Base-by-base conservation (phyloP, 92 coral and sea anemone genomes). In the Actinostola sp. region DNA sequence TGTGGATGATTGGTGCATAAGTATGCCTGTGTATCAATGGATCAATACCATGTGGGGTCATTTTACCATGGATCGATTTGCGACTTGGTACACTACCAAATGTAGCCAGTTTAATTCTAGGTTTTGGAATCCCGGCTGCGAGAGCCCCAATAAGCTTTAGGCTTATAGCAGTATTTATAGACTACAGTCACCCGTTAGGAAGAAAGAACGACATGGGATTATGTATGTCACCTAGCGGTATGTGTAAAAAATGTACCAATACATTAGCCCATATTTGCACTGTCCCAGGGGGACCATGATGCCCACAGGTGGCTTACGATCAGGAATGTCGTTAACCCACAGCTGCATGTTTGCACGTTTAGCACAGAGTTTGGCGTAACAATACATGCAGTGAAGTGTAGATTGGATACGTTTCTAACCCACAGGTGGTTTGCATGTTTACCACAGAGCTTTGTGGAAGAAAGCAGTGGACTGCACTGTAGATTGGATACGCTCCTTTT, bases 91-190 rank as follows among this genome's bases (percentile, higher is more conserved):
- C 58, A 83, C 76, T 43, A 52, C 69, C 54, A 77, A 83, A 51
- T 76, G 88, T 25, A 35, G 1, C 28, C 30, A 69, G 7, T 83
- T 76, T 34, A 70, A 83, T 48, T 83, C 88, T 2, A 64, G 79
- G 13, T 76, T 83, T 41, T 83, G 83, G 84, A 83, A 70, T 35
- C 88, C 83, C 2, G 68, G 76, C 21, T 76, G 83, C 19, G 75
- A 83, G 23, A 71, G 69, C n/a, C 63, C 76, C 1, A 84, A 83
- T 77, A 24, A 42, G 52, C 29, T 83, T 77, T 25, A 50, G 35
- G 58, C 81, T 83, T 30, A 70, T 76, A 60, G 88, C 83, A 6
- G 63, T 83, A 14, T 83, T 67, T 50, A 62, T 77, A 31, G 46
- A 75, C 34, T 82, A 70, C 55, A 61, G 52, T 46, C 53, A 63